Percentiles rank a stretch among this genome's conserved stretches.
Conservation (phyloP, 2,888 invertebrate genomes). For the Cotesia congregata region DNA sequence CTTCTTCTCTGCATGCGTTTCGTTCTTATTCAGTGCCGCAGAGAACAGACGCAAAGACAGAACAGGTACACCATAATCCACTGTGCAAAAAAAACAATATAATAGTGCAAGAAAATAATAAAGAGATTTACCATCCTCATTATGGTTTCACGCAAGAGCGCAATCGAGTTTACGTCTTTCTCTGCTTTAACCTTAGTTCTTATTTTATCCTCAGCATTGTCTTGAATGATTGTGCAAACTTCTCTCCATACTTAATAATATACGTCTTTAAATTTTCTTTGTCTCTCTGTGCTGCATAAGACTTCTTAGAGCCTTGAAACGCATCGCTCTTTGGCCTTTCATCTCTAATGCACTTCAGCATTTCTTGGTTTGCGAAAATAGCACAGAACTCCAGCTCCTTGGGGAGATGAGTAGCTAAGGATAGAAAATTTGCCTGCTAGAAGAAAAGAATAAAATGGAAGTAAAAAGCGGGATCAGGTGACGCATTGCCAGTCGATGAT, state of each 20-base stretch:
- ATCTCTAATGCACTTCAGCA: conserved; percentile 15
- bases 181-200: neutral
- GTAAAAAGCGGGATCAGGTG: conserved; percentile 31
- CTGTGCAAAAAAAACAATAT: neutral
- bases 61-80: conserved; percentile 9
- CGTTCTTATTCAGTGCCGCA: conserved; percentile 13
- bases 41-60: conserved; percentile 5
- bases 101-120: conserved; percentile 11
- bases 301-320: conserved; percentile 15
- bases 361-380: neutral
- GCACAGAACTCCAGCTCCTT: conserved; percentile 47
- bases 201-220: neutral
- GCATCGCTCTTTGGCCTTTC: neutral
- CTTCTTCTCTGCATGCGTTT: conserved; percentile 19
- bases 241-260: conserved; percentile 14
- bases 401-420: conserved; percentile 25
- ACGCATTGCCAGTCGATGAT: conserved; percentile 26
- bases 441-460: conserved; percentile 40
- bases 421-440: no score
- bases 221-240: neutral
- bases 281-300: conserved; percentile 18
- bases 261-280: conserved; percentile 31
- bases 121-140: conserved; percentile 15
- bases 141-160: conserved; percentile 29
- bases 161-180: conserved; percentile 29